Conservation (phyloP, 1,140 invertebrate genomes). For the Diachasmimorpha longicaudata region DNA sequence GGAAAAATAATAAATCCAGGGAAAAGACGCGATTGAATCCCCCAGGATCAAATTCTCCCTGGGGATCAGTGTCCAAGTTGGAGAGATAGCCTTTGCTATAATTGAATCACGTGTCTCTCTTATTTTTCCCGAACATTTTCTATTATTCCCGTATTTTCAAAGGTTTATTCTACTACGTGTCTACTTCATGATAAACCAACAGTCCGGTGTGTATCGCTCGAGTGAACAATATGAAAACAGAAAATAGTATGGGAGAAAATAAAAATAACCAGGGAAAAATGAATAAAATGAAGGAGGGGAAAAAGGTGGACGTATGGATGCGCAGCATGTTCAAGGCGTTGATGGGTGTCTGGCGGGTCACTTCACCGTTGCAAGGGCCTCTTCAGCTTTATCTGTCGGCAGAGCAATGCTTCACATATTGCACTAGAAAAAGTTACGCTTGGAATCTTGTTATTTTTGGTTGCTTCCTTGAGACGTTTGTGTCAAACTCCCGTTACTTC, state of each 20-base stretch:
- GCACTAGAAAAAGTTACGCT: background rate
- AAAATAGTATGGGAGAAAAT: background rate
- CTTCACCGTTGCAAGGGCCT: conserved; percentile 49
- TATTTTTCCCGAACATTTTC: background rate
- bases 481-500: too few relatives aligned
- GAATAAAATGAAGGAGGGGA: conserved; percentile 15
- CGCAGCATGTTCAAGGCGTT: conserved; percentile 43
- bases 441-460: too few relatives aligned
- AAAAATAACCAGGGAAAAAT: background rate
- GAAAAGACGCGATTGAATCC: background rate
- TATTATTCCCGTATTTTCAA: background rate
- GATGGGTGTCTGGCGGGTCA: conserved; percentile 56
- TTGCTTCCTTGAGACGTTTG: too few relatives aligned
- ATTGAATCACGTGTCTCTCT: background rate
- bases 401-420: background rate
- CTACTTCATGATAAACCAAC: background rate
- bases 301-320: conserved; percentile 13
- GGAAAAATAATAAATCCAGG: background rate
- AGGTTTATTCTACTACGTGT: background rate
- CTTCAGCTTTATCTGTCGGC: conserved; percentile 15
- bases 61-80: background rate
- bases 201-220: background rate
- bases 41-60: background rate
- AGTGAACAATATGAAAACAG: background rate
- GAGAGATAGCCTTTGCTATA: background rate